Percentiles rank a stretch among this genome's conserved stretches.
Conservation (phyloP, 2,888 invertebrate species). For the Oasisia sp. region DNA sequence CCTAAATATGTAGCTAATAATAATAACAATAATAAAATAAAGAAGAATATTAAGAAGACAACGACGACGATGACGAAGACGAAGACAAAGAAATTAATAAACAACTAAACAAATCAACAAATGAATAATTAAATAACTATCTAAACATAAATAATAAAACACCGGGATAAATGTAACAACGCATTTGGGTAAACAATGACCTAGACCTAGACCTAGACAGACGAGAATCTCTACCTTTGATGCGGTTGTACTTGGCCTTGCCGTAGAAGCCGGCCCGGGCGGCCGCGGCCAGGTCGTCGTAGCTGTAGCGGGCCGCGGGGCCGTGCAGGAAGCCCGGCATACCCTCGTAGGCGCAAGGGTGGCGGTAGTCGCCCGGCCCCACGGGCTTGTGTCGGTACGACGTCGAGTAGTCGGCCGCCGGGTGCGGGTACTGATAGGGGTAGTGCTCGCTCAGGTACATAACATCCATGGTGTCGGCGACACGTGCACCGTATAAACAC, state of each 20-base stretch:
- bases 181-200: no score
- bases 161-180: no score
- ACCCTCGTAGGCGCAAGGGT: background rate
- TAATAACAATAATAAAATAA: no score
- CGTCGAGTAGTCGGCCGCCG: background rate
- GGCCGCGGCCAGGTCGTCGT: background rate
- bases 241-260: background rate
- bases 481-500: background rate
- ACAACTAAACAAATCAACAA: no score
- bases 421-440: background rate
- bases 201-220: no score
- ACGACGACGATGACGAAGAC: no score
- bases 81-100: no score
- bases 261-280: background rate
- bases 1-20: no score
- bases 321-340: background rate
- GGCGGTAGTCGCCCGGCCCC: background rate
- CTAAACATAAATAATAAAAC: no score
- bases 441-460: conserved; percentile 4
- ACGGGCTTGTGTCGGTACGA: conserved; percentile 11
- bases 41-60: no score
- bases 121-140: no score
- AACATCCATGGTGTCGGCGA: background rate
- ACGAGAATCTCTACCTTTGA: background rate
- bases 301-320: background rate